Percentiles rank a stretch among this genome's conserved stretches.
These are phyloP conservation scores for Pachyrhynchus sulphureomaculatus DNA, from an alignment of 1,140 invertebrate genomes.

Conservation along the genomic window DNA sequence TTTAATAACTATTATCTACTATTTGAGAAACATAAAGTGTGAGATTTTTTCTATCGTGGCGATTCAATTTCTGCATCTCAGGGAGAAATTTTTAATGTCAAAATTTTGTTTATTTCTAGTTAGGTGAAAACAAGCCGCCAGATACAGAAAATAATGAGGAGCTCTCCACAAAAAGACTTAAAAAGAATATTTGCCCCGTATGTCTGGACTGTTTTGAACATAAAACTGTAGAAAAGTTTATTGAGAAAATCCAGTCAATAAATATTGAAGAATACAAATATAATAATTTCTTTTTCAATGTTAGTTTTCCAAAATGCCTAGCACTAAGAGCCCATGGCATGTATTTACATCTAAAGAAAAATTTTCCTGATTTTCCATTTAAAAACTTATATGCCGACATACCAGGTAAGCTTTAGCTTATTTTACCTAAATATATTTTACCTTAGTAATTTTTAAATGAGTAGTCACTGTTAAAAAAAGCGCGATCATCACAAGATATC, in stretches of 20 bases:
- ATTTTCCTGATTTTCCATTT: conserved; percentile 47
- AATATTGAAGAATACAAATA: conserved; percentile 52
- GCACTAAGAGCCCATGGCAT: conserved; percentile 53
- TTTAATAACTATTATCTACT: too few species aligned
- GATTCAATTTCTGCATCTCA: too few species aligned
- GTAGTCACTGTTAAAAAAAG: too few species aligned
- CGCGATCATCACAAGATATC: too few species aligned
- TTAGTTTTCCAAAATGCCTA: conserved; percentile 51
- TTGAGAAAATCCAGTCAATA: conserved; percentile 51
- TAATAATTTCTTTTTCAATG: conserved; percentile 49
- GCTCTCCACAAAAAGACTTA: conserved; percentile 32
- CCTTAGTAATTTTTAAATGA: too few species aligned
- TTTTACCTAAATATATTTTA: too few species aligned
- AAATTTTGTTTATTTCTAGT: too few species aligned
- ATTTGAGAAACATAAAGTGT: too few species aligned
- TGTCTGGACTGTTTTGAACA: conserved; percentile 67
- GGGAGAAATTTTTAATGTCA: too few species aligned
- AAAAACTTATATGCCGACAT: conserved; percentile 23
- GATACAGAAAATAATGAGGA: conserved; percentile 19
- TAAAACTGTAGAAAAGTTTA: conserved; percentile 50
- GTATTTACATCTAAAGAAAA: conserved; percentile 49
- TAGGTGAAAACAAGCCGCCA: neutral
- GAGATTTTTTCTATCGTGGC: too few species aligned
- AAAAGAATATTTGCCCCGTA: conserved; percentile 55
- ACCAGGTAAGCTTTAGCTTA: conserved; percentile 11